Base-by-base conservation (phyloP, 2,797 vertebrate genomes). In the Rhodeus uyekii region DNA sequence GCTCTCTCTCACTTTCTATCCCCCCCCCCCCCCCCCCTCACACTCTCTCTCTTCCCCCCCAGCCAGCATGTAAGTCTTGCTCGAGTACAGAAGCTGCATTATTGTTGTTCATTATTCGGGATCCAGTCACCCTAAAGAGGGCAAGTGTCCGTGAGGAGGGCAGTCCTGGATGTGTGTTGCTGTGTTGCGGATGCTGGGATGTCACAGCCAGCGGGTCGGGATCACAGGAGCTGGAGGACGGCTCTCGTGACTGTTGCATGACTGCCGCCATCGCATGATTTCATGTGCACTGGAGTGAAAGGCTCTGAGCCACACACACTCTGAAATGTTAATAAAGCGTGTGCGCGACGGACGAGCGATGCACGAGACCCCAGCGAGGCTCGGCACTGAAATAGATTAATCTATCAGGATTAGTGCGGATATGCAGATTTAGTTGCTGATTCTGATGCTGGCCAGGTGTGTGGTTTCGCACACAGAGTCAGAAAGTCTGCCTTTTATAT, bases 91-190 rank as follows among this genome's bases (percentile, higher is more conserved):
- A 90, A 90, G 90, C 93, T 93, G 92, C 91, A 92, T 93, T 92
- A 94, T 93, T 88, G n/a, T 63, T 77, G 91, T 95, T 90, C 88
- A 94, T 95, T 93, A 95, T 95, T 94, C 91, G 81, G 5, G 84
- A 88, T 89, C 90, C 90, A 86, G 91, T 90, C 90, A 87, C 81
- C 34, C 63, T 81, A 78, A 71, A 79, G n/a, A 60, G 78, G n/a
- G 79, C 81, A 77, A 83, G 86, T n/a, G n/a, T n/a, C n/a, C n/a
- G n/a, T n/a, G n/a, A n/a, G n/a, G n/a, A n/a, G n/a, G n/a, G n/a
- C n/a, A n/a, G n/a, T n/a, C n/a, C n/a, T n/a, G 64, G 63, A 73
- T 27, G n/a, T 53, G 19, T 27, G 60, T 18, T 73, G 58, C 44
- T 27, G 61, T 14, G 61, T 14, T 24, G 7, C 38, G 46, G 44